Evolutionary conservation across 2,888 invertebrate species (phyloP).

Genomic region (Nemurella pictetii): DNA sequence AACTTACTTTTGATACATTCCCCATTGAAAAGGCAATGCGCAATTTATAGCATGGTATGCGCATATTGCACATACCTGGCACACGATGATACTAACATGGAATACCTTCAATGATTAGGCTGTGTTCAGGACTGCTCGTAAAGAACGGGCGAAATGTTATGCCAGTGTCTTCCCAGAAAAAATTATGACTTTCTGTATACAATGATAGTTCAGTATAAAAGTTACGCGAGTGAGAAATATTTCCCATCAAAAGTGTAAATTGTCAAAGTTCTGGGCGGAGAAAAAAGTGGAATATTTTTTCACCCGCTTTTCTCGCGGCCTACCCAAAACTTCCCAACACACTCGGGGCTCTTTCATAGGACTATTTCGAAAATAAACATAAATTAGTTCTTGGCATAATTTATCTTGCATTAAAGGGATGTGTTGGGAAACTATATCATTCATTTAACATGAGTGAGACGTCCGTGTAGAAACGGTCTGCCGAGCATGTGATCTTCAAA

Average conservation of each 20-base stretch:
- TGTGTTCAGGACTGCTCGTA: background rate
- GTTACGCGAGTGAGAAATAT: background rate
- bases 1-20: background rate
- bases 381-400: conserved; percentile 9
- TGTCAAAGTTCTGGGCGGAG: background rate
- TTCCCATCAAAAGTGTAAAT: background rate
- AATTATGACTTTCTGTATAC: background rate
- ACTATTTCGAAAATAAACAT: background rate
- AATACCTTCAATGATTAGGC: background rate
- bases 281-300: background rate
- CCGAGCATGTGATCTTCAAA: conserved; percentile 17
- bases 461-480: conserved; percentile 7
- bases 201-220: background rate
- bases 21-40: background rate
- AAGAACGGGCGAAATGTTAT: background rate
- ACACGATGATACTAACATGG: background rate
- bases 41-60: background rate
- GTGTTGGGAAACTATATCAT: conserved; percentile 13
- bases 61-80: background rate
- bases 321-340: background rate
- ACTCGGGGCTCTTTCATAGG: background rate
- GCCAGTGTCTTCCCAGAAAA: background rate
- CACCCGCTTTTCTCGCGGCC: background rate
- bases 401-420: conserved; percentile 6
- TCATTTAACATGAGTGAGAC: conserved; percentile 5